Evolutionary conservation across 2,888 invertebrate species (phyloP).

Genomic region (Eledona agricola): DNA sequence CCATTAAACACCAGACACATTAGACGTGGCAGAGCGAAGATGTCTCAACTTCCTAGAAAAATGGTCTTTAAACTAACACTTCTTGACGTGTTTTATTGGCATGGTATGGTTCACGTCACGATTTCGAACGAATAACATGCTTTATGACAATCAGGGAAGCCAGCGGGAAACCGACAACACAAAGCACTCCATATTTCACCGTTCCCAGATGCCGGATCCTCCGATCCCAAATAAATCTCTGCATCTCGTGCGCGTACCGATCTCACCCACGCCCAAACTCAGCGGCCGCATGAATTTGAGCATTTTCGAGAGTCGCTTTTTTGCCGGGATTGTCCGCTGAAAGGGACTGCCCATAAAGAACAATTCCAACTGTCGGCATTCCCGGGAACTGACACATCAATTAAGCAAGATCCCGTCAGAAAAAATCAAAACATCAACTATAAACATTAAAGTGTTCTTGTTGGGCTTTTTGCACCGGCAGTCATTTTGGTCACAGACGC

Average conservation of each 20-base stretch:
- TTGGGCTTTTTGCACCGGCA: constrained; percentile 47
- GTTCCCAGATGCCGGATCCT: constrained; percentile 26
- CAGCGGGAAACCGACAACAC: constrained; percentile 32
- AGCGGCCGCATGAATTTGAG: constrained; percentile 11
- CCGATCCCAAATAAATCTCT: constrained; percentile 14
- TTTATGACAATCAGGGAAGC: constrained; percentile 36
- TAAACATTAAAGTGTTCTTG: constrained; percentile 55
- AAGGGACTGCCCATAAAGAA: constrained; percentile 52
- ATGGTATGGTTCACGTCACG: constrained; percentile 43
- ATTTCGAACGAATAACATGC: constrained; percentile 40
- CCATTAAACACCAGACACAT: constrained; percentile 29
- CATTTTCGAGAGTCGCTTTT: constrained; percentile 31
- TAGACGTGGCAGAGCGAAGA: constrained; percentile 27
- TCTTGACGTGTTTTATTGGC: constrained; percentile 32
- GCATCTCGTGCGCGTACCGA: too few relatives aligned
- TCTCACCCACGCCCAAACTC: constrained; percentile 9
- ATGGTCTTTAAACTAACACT: constrained; percentile 36
- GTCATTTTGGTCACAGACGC: constrained; percentile 57
- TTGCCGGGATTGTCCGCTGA: constrained; percentile 37
- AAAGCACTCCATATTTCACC: constrained; percentile 34
- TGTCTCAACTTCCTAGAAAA: constrained; percentile 33
- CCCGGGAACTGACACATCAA: constrained; percentile 60
- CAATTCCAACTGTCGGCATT: constrained; percentile 56
- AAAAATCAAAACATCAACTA: constrained; percentile 58
- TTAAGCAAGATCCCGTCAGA: constrained; percentile 56